A percentile compares a stretch with the other conserved stretches of the same genome.
Evolutionary conservation across 53 echinoderm and acorn worm genomes (phyloP).

Genomic region (Holothuria scabra): DNA sequence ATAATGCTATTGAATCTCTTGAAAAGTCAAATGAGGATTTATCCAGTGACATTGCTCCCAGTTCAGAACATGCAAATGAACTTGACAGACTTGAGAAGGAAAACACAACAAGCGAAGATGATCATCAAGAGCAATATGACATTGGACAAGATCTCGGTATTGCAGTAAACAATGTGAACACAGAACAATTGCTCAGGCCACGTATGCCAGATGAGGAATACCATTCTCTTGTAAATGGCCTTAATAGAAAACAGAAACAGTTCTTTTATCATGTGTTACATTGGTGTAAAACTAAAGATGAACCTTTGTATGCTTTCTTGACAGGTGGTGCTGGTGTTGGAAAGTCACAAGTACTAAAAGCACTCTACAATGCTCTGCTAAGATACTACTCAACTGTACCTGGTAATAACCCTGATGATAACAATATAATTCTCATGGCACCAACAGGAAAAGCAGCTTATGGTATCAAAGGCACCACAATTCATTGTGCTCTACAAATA

Average conservation of each 20-base stretch:
- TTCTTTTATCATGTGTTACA: conserved; percentile 65
- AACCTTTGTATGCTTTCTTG: conserved; percentile 54
- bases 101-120: conserved; percentile 5
- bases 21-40: conserved; percentile 7
- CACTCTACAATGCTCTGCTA: too few relatives aligned
- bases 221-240: conserved; percentile 42
- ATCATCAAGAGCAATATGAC: conserved; percentile 47
- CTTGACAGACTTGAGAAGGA: too few relatives aligned
- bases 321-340: conserved; percentile 74
- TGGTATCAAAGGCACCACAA: conserved; percentile 57
- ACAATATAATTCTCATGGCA: conserved; percentile 50
- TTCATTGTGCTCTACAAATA: conserved; percentile 57
- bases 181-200: conserved; percentile 29
- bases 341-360: conserved; percentile 56
- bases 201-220: conserved; percentile 61
- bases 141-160: conserved; percentile 57
- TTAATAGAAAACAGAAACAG: conserved; percentile 55
- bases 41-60: conserved; percentile 1
- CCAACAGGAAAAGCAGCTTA: too few relatives aligned
- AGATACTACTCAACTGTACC: conserved; percentile 44
- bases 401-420: conserved; percentile 51
- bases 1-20: conserved; percentile 10
- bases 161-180: conserved; percentile 37
- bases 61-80: not conserved
- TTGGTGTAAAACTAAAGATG: conserved; percentile 46